Evolutionary conservation across 2,888 invertebrate genomes (phyloP), one percentile per base, ranked within the genome.

Genomic region (Proisotoma minuta): DNA sequence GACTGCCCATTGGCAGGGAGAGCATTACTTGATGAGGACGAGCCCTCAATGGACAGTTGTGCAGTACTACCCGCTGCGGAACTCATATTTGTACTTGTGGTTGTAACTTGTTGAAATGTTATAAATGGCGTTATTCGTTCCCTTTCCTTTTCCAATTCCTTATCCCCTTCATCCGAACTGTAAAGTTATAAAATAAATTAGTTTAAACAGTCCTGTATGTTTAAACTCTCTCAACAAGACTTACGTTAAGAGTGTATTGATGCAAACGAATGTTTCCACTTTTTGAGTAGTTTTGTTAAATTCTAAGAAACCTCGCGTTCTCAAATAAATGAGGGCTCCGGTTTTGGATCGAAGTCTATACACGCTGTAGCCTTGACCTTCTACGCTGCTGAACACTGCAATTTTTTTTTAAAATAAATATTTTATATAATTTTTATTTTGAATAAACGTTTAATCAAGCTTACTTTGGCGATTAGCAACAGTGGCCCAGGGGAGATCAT

Each of bases 401-500:
- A n/a, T n/a, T n/a, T n/a, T n/a, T n/a, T n/a, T n/a, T n/a, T 8
- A 69, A 61, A 43, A 4, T 24, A 3, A 47, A 18, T 15, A 34
- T 10, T 8, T 34, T 34, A 34, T 15, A 34, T 10, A 34, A 34
- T 28, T 10, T 28, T 4, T 52, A n/a, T 27, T n/a, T 52, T 54
- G 18, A 5, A 34, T 20, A 22, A 50, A 50, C 8, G 8, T 22
- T 8, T 10, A n/a, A 50, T 8, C 10, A 50, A 57, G 80, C 84
- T 82, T 79, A 88, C 88, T 93, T 79, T 91, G 89, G 72, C 89
- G 81, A 61, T 93, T 82, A 0, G 91, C 91, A 75, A 91, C 87
- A 76, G 91, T 87, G 0, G 91, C 89, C 88, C 90, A 91, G 74
- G 88, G 85, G 1, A 89, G 88, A 80, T 94, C 93, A 72, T 92